Percentiles rank a stretch among this genome's conserved stretches.
Conservation (phyloP, 2,888 invertebrate genomes). For the Ceramica pisi region DNA sequence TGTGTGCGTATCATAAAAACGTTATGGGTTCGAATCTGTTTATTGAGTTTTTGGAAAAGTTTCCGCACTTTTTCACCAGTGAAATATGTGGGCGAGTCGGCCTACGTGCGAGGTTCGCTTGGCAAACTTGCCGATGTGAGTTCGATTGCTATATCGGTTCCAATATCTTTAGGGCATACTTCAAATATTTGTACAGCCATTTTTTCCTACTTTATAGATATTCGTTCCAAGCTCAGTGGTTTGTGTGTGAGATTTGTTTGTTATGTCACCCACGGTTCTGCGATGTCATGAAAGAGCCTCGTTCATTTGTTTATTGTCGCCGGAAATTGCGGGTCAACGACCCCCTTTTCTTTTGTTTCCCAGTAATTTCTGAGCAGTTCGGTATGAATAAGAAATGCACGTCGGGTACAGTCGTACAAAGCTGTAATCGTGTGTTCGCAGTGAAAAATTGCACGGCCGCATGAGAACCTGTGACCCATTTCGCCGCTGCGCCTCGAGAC, state of each 20-base stretch:
- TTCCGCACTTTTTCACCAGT: slow-evolving; percentile 34
- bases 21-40: slow-evolving; percentile 62
- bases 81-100: slow-evolving; percentile 39
- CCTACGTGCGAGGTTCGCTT: slow-evolving; percentile 14
- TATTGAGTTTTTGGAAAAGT: slow-evolving; percentile 62
- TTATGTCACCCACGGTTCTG: slow-evolving; percentile 11
- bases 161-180: slow-evolving; percentile 42
- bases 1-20: slow-evolving; percentile 62
- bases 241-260: slow-evolving; percentile 42
- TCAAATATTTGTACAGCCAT: slow-evolving; percentile 47
- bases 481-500: slow-evolving; percentile 23
- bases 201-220: slow-evolving; percentile 41
- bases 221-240: slow-evolving; percentile 35
- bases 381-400: slow-evolving; percentile 49
- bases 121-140: slow-evolving; percentile 33
- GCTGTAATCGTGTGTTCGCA: slow-evolving; percentile 37
- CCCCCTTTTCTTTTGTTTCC: neutral
- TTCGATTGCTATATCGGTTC: slow-evolving; percentile 43
- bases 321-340: slow-evolving; percentile 21
- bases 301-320: slow-evolving; percentile 35
- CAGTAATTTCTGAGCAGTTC: slow-evolving; percentile 15
- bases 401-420: slow-evolving; percentile 21
- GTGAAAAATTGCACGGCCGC: slow-evolving; percentile 39
- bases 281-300: slow-evolving; percentile 9
- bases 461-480: slow-evolving; percentile 47